Conservation (phyloP, 2,113 vertebrate species). For the Peromyscus leucopus region DNA sequence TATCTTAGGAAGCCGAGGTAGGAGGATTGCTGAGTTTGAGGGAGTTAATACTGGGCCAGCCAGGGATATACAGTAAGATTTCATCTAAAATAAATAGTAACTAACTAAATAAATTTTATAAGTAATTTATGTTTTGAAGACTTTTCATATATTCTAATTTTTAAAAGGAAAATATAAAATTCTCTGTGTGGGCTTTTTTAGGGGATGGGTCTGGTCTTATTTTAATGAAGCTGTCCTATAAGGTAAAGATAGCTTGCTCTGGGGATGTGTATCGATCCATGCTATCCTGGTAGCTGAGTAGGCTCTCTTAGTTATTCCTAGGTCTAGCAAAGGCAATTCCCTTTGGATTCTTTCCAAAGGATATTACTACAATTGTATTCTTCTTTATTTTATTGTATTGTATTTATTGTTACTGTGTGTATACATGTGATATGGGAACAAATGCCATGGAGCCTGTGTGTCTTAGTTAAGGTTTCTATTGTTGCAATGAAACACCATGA, state of each 20-base stretch:
- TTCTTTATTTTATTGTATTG: neutral
- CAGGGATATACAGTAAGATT: neutral
- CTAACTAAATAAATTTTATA: neutral
- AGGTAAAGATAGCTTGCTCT: slow-evolving; percentile 15
- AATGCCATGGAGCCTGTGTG: neutral
- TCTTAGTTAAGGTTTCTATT: neutral
- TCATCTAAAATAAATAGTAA: neutral
- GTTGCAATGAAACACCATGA: neutral
- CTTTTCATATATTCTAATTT: slow-evolving; percentile 27
- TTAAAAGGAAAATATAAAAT: neutral
- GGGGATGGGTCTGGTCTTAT: neutral
- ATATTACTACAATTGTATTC: neutral
- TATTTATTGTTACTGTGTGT: neutral
- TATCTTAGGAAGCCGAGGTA: neutral
- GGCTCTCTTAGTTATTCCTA: slow-evolving; percentile 8
- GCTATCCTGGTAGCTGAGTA: neutral
- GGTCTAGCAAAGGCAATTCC: slow-evolving; percentile 12
- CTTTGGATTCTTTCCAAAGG: slow-evolving; percentile 43
- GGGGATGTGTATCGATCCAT: neutral
- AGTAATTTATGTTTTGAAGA: neutral
- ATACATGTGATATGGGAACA: neutral
- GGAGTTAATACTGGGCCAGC: neutral
- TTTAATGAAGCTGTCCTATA: slow-evolving; percentile 35
- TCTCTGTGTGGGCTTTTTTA: neutral
- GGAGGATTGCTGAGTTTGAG: neutral